phyloP scores from a whole-genome alignment of 2,888 invertebrate genomes.

The Agrilus biguttatus region DNA sequence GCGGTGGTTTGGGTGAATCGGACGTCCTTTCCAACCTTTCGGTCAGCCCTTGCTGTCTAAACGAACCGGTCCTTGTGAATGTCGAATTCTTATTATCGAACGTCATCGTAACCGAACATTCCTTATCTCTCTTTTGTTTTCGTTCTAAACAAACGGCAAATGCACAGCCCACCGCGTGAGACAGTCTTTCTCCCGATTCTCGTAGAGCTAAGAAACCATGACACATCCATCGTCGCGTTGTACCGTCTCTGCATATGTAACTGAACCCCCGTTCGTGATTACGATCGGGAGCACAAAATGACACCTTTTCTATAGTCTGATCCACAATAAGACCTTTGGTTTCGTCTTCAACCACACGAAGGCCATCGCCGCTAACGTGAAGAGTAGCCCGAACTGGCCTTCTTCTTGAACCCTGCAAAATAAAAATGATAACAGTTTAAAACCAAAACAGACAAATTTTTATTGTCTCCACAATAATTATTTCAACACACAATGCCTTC shows the following conservation, averaged over 20 bases:
- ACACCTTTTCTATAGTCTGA: slow-evolving; percentile 99
- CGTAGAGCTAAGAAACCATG: slow-evolving; percentile 95
- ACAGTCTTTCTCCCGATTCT: slow-evolving; percentile 92
- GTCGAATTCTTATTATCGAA: slow-evolving; percentile 81
- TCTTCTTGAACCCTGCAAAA: slow-evolving; percentile 66
- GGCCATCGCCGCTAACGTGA: slow-evolving; percentile 87
- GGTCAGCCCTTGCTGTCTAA: slow-evolving; percentile 70
- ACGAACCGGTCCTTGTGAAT: slow-evolving; percentile 83
- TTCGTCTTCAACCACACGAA: slow-evolving; percentile 96
- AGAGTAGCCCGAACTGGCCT: slow-evolving; percentile 80
- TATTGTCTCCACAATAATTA: no score
- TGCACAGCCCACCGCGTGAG: slow-evolving; percentile 98
- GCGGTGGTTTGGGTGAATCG: slow-evolving; percentile 29
- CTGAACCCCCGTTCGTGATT: slow-evolving; percentile 97
- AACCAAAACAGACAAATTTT: no score
- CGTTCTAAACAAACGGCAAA: slow-evolving; percentile 96
- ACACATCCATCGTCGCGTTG: slow-evolving; percentile 98
- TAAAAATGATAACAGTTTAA: no score
- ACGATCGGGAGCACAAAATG: slow-evolving; percentile 99
- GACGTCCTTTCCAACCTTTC: slow-evolving; percentile 47
- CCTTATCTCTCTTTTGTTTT: slow-evolving; percentile 94
- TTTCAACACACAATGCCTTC: no score
- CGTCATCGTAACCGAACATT: slow-evolving; percentile 86
- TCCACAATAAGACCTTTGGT: slow-evolving; percentile 97
- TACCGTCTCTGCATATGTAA: slow-evolving; percentile 97